phyloP scores from a whole-genome alignment of 2,113 vertebrate species.

The Callorhinus ursinus region DNA sequence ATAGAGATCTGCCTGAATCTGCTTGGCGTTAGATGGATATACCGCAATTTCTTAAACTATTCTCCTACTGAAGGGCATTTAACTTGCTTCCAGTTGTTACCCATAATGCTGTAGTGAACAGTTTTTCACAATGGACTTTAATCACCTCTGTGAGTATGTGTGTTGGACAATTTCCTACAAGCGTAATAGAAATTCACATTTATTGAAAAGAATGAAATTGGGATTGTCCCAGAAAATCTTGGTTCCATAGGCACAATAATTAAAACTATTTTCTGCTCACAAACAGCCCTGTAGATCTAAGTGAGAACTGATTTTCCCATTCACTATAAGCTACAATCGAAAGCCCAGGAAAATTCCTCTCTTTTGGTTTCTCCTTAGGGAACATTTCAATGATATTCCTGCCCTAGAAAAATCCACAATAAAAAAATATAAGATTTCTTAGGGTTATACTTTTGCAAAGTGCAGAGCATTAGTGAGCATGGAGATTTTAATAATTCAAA shows the following conservation, averaged over 20 bases:
- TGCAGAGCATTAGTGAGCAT: not conserved
- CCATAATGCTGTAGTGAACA: not conserved
- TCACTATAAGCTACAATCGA: conserved; percentile 39
- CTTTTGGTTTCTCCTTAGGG: conserved; percentile 39
- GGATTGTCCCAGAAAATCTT: conserved; percentile 58
- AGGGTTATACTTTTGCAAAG: conserved; percentile 45
- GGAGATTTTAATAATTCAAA: conserved; percentile 56
- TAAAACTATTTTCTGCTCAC: conserved; percentile 68
- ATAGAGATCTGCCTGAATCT: not conserved
- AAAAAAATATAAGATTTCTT: conserved; percentile 64
- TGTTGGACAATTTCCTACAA: conserved; percentile 39
- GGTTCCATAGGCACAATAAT: conserved; percentile 62
- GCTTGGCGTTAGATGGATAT: not conserved
- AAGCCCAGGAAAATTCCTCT: conserved; percentile 14
- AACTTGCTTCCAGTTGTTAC: not conserved
- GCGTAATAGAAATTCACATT: conserved; percentile 39
- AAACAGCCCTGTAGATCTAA: conserved; percentile 50
- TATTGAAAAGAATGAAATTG: conserved; percentile 69
- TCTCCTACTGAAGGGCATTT: not conserved
- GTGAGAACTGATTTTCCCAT: conserved; percentile 56
- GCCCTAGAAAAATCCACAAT: conserved; percentile 52
- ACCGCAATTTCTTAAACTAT: not conserved
- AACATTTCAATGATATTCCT: conserved; percentile 51
- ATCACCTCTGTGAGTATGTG: not conserved
- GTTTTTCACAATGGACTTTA: conserved; percentile 23